These are phyloP conservation scores for Brachionus plicatilis DNA, from an alignment of 1,140 invertebrate genomes.

Conservation along the genomic window DNA sequence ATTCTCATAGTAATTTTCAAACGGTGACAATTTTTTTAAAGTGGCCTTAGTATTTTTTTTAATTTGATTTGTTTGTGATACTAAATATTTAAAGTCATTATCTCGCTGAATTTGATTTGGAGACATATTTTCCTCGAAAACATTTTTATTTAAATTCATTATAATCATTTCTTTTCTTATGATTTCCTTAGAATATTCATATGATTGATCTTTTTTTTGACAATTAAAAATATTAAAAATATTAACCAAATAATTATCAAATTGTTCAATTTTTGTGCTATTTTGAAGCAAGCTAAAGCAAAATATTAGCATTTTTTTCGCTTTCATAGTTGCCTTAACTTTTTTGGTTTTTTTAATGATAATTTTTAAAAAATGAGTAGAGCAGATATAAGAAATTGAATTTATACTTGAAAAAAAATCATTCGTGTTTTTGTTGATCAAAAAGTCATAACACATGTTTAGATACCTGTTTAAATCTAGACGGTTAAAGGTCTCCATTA, in stretches of 20 bases:
- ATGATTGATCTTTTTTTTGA: neutral
- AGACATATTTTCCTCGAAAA: neutral
- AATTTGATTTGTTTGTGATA: neutral
- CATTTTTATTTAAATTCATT: neutral
- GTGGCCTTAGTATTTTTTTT: neutral
- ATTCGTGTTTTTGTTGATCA: neutral
- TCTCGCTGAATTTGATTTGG: neutral
- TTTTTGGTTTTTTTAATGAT: neutral
- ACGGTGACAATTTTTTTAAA: neutral
- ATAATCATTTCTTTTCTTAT: neutral
- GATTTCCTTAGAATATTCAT: neutral
- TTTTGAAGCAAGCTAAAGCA: neutral
- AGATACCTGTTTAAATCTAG: neutral
- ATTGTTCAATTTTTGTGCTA: neutral
- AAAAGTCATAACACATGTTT: neutral
- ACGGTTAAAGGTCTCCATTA: neutral
- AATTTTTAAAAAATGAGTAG: neutral
- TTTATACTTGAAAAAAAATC: neutral
- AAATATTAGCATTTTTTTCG: neutral
- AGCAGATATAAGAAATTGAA: neutral
- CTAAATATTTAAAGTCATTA: neutral
- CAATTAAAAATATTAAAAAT: neutral
- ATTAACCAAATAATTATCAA: neutral
- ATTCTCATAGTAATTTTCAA: neutral
- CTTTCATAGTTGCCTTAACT: neutral